A percentile compares a stretch with the other conserved stretches of the same genome.
phyloP scores from a whole-genome alignment of 2,797 vertebrate species.

The Anolis apletophallus region DNA sequence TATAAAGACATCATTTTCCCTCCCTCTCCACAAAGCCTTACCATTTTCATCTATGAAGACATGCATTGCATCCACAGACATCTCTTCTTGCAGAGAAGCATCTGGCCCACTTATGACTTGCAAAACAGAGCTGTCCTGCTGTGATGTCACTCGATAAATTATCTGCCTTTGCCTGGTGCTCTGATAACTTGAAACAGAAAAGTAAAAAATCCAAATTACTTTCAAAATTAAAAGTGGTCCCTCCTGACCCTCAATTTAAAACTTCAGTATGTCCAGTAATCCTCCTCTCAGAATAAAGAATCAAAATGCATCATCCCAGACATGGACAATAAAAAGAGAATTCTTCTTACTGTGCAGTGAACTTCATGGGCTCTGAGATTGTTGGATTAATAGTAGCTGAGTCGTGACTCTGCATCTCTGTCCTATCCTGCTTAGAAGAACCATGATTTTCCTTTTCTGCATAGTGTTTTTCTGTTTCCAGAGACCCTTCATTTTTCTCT shows the following conservation, averaged over 20 bases:
- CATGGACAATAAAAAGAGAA: constrained; percentile 65
- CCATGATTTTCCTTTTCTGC: constrained; percentile 44
- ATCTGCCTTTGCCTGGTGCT: constrained; percentile 80
- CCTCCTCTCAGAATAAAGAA: constrained; percentile 62
- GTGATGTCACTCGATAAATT: constrained; percentile 88
- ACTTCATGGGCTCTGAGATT: constrained; percentile 73
- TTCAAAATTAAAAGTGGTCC: constrained; percentile 59
- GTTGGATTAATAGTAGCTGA: constrained; percentile 68
- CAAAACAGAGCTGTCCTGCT: constrained; percentile 95
- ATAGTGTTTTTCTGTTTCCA: constrained; percentile 70
- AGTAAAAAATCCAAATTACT: constrained; percentile 36
- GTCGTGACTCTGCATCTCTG: constrained; percentile 73
- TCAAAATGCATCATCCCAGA: constrained; percentile 63
- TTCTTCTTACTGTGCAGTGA: constrained; percentile 77
- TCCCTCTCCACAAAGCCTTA: constrained; percentile 60
- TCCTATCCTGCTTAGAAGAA: constrained; percentile 73
- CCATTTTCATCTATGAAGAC: constrained; percentile 82
- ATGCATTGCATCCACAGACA: constrained; percentile 79
- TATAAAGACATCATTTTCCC: neutral
- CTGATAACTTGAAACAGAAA: constrained; percentile 78
- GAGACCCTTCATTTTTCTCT: constrained; percentile 73
- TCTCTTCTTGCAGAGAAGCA: constrained; percentile 83
- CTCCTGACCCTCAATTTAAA: neutral
- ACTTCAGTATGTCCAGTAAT: constrained; percentile 42
- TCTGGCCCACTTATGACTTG: constrained; percentile 97